Conservation (phyloP, 2,888 invertebrate genomes). For the Eristalinus aeneus region DNA sequence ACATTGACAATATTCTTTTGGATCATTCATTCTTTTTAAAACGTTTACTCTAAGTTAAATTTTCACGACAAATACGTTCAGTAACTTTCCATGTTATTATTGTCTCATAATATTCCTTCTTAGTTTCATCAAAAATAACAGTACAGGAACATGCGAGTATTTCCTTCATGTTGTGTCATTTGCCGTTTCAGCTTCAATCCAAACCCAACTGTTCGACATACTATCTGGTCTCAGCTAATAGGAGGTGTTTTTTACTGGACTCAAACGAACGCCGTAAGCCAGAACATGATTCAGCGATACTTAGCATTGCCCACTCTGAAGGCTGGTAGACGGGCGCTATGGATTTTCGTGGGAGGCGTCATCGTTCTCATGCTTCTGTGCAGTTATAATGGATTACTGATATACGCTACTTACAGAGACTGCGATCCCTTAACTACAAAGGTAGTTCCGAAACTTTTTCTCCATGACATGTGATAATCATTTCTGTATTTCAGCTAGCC, state of each 20-base stretch:
- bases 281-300: constrained; percentile 94
- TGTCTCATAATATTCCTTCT: too few relatives aligned
- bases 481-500: constrained; percentile 82
- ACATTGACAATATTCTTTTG: too few relatives aligned
- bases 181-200: constrained; percentile 87
- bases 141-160: too few relatives aligned
- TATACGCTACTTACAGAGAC: constrained; percentile 84
- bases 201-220: constrained; percentile 90
- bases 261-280: constrained; percentile 90
- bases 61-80: too few relatives aligned
- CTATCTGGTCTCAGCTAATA: constrained; percentile 89
- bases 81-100: too few relatives aligned
- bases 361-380: constrained; percentile 82
- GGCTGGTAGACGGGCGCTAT: constrained; percentile 83
- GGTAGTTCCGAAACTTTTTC: constrained; percentile 71
- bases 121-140: too few relatives aligned
- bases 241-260: constrained; percentile 91
- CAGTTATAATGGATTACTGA: constrained; percentile 84
- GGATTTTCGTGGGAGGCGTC: constrained; percentile 83
- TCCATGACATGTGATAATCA: too few relatives aligned
- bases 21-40: too few relatives aligned
- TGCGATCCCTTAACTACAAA: constrained; percentile 86
- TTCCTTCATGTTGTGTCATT: too few relatives aligned
- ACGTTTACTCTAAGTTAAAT: too few relatives aligned
- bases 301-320: constrained; percentile 87